phyloP scores from a whole-genome alignment of 2,113 vertebrate species.

The Dipodomys stephensi region DNA sequence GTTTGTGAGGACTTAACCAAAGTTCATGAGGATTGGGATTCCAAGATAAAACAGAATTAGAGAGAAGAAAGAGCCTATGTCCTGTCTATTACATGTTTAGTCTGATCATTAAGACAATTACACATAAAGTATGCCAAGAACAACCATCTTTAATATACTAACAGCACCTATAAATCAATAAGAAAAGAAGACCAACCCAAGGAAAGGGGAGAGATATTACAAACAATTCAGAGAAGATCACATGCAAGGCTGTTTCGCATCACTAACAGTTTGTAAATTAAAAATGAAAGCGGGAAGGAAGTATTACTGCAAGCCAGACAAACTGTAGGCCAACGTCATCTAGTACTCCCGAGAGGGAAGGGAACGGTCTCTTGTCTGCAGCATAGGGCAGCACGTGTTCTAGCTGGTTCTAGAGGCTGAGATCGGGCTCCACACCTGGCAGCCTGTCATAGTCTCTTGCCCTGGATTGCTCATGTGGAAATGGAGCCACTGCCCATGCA shows the following conservation, averaged over 20 bases:
- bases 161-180: conserved; percentile 32
- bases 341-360: neutral
- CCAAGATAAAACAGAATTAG: neutral
- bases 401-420: neutral
- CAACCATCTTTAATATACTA: neutral
- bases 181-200: neutral
- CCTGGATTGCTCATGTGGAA: neutral
- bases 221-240: neutral
- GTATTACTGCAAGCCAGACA: neutral
- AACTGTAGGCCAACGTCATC: neutral
- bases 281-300: neutral
- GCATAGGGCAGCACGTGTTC: no score
- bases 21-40: conserved; percentile 11
- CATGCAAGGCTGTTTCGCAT: neutral
- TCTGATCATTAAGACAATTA: neutral
- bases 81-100: neutral
- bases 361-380: neutral
- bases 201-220: neutral
- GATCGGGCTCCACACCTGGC: neutral
- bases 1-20: neutral
- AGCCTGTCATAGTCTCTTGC: no score
- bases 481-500: neutral
- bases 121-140: neutral
- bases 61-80: neutral
- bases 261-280: neutral